These are phyloP conservation scores for Eurois occulta DNA, from an alignment of 2,888 invertebrate species.

Conservation along the genomic window DNA sequence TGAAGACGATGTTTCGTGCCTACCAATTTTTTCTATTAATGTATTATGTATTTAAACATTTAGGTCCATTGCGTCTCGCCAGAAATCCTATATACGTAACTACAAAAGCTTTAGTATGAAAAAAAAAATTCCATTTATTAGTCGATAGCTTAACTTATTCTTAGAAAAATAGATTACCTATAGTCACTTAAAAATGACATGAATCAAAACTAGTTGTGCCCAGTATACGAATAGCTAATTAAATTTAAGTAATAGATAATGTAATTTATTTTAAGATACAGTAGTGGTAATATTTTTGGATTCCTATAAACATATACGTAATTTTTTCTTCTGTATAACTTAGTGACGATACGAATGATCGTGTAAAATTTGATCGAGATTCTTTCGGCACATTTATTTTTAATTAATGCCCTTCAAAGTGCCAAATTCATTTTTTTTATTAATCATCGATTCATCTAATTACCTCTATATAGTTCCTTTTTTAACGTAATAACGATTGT, in stretches of 20 bases:
- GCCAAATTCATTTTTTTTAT: slow-evolving; percentile 86
- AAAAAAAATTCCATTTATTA: slow-evolving; percentile 89
- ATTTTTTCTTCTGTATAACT: slow-evolving; percentile 84
- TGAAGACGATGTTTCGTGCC: slow-evolving; percentile 66
- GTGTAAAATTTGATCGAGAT: slow-evolving; percentile 81
- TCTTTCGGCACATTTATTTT: slow-evolving; percentile 79
- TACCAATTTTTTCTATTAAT: slow-evolving; percentile 67
- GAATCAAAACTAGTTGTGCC: slow-evolving; percentile 91
- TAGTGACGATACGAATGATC: slow-evolving; percentile 67
- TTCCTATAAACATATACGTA: slow-evolving; percentile 91
- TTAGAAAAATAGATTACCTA: slow-evolving; percentile 89
- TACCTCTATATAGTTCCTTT: slow-evolving; percentile 83
- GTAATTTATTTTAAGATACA: slow-evolving; percentile 90
- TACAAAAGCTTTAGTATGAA: slow-evolving; percentile 89
- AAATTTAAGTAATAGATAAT: slow-evolving; percentile 83
- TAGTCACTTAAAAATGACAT: slow-evolving; percentile 90
- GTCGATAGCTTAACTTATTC: slow-evolving; percentile 90
- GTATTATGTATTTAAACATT: slow-evolving; percentile 60
- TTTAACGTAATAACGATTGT: slow-evolving; percentile 71
- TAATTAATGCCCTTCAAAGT: slow-evolving; percentile 81
- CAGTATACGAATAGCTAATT: slow-evolving; percentile 90
- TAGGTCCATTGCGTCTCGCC: slow-evolving; percentile 74
- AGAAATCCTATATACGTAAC: slow-evolving; percentile 86
- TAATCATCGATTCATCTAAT: slow-evolving; percentile 76
- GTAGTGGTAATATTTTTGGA: slow-evolving; percentile 90